Conservation (phyloP, 2,888 invertebrate species). For the Ophraella communa region DNA sequence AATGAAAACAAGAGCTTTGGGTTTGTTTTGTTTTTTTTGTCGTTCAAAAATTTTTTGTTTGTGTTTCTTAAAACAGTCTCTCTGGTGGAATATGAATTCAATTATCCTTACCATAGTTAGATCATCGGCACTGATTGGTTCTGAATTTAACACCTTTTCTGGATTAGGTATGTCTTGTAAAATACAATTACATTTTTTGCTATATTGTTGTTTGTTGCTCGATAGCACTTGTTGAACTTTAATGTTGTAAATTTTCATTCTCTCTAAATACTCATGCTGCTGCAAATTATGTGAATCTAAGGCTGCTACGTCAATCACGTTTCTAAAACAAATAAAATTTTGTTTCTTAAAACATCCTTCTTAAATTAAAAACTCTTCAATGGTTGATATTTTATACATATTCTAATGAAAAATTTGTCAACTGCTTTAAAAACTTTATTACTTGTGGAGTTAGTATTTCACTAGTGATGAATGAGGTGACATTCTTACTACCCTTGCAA, state of each 20-base stretch:
- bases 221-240: conserved; percentile 64
- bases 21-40: too few species aligned
- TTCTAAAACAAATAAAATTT: conserved; percentile 63
- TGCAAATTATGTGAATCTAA: conserved; percentile 87
- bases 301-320: conserved; percentile 94
- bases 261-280: conserved; percentile 86
- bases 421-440: too few species aligned
- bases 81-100: too few species aligned
- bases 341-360: conserved; percentile 9
- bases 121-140: conserved; percentile 69
- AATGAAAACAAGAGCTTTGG: too few species aligned
- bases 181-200: conserved; percentile 61
- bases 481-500: too few species aligned
- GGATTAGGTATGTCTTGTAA: conserved; percentile 78
- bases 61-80: too few species aligned
- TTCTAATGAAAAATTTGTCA: too few species aligned
- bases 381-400: too few species aligned
- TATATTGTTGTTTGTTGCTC: conserved; percentile 56
- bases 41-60: too few species aligned
- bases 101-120: conserved; percentile 70
- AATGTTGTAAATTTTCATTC: conserved; percentile 74
- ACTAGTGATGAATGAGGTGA: too few species aligned
- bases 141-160: conserved; percentile 70
- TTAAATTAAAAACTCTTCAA: background rate
- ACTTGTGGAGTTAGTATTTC: too few species aligned